Conservation (phyloP, 2,113 vertebrate species). For the Prietella phreatophila region DNA sequence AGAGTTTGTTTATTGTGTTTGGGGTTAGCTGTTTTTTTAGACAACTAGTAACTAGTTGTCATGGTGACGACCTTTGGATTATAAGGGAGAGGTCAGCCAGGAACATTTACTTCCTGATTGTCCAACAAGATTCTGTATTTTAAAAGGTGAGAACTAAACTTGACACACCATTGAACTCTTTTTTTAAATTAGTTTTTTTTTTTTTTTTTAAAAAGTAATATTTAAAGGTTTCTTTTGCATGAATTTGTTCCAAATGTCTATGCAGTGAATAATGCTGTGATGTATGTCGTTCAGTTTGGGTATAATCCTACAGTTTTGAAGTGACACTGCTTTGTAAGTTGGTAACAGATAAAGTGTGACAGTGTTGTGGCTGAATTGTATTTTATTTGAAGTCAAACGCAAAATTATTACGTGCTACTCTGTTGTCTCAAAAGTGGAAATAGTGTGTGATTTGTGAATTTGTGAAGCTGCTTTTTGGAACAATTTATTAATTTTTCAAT, state of each 20-base stretch:
- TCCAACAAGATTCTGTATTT: not conserved
- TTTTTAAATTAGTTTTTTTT: too few relatives aligned
- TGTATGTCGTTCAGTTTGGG: not conserved
- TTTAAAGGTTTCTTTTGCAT: not conserved
- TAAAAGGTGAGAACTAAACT: slow-evolving; percentile 17
- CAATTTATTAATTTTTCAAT: not conserved
- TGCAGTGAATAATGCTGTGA: not conserved
- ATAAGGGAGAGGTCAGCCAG: not conserved
- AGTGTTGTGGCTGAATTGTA: not conserved
- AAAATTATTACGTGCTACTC: too few relatives aligned
- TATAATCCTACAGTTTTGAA: not conserved
- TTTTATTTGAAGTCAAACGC: not conserved
- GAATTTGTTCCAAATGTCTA: not conserved
- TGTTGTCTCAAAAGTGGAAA: not conserved
- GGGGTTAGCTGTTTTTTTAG: not conserved
- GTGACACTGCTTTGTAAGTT: not conserved
- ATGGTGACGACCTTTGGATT: slow-evolving; percentile 34
- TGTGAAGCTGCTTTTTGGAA: not conserved
- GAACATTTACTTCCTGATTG: slow-evolving; percentile 17
- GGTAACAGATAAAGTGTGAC: not conserved
- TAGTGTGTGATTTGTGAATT: not conserved
- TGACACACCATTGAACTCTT: not conserved
- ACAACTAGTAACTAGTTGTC: not conserved
- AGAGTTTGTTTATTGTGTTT: not conserved
- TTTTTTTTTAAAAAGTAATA: too few relatives aligned